Conservation (phyloP, 1,140 invertebrate genomes). For the Scylla paramamosain region DNA sequence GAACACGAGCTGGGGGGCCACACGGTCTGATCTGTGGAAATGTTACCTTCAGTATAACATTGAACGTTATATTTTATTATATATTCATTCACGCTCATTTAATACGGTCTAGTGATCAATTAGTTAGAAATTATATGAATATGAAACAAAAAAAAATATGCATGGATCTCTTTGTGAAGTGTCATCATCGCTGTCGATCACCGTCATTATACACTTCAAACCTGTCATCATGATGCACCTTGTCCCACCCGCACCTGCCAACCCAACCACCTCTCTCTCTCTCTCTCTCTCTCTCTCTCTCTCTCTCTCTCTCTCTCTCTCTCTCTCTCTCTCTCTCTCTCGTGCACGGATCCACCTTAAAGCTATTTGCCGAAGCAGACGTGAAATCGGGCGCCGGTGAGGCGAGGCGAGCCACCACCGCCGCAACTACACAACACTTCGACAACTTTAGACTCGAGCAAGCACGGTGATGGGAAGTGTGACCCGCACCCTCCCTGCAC, state of each 20-base stretch:
- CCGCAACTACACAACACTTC: not conserved
- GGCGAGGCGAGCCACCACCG: not conserved
- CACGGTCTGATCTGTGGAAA: not conserved
- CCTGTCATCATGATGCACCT: no score
- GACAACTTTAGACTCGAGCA: not conserved
- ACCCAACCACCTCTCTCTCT: no score
- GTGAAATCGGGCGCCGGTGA: not conserved
- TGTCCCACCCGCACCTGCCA: no score
- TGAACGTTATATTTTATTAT: not conserved
- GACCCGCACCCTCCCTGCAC: not conserved
- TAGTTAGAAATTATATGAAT: no score
- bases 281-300: no score
- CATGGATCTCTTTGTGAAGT: no score
- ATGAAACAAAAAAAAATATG: no score
- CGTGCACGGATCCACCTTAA: not conserved
- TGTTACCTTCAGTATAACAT: not conserved
- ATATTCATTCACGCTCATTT: no score
- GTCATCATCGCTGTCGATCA: no score
- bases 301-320: no score
- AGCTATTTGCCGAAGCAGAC: not conserved
- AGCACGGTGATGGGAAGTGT: not conserved
- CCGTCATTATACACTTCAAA: no score
- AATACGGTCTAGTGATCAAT: no score
- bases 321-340: not conserved
- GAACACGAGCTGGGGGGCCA: not conserved